Evolutionary conservation across 2,888 invertebrate genomes (phyloP).

Genomic region (Stegana nigrithorax): DNA sequence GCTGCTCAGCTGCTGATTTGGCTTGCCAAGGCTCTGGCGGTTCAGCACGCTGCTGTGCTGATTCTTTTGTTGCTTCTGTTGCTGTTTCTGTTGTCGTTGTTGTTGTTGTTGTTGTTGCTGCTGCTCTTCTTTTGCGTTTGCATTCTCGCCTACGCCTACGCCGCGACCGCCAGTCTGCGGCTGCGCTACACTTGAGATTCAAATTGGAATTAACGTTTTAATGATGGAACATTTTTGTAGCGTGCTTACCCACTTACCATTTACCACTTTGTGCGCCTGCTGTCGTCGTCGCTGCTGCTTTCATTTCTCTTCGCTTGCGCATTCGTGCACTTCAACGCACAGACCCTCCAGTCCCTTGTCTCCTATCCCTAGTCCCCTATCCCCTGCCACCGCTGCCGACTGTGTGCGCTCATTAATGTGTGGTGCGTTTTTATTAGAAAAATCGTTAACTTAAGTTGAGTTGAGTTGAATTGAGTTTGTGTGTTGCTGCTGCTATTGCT

Average conservation of each 20-base stretch:
- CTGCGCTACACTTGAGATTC: constrained; percentile 39
- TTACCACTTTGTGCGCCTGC: constrained; percentile 5
- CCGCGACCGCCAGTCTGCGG: constrained; percentile 18
- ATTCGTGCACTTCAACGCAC: no score
- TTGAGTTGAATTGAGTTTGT: neutral
- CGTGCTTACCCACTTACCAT: no score
- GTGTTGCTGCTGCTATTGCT: constrained; percentile 25
- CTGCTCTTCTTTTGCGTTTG: neutral
- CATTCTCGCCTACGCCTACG: constrained; percentile 11
- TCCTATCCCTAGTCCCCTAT: no score
- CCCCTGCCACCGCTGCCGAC: constrained; percentile 1
- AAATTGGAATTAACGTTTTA: constrained; percentile 64
- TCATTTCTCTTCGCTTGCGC: no score
- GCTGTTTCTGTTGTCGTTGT: no score
- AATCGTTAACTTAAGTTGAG: constrained; percentile 40
- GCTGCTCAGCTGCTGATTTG: no score
- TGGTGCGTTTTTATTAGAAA: constrained; percentile 40
- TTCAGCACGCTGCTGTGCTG: no score
- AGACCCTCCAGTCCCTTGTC: no score
- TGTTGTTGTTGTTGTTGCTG: neutral
- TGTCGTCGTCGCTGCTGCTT: neutral
- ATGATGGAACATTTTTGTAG: constrained; percentile 50
- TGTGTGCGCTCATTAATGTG: constrained; percentile 31
- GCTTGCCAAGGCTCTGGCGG: no score
- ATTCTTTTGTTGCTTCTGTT: no score